Evolutionary conservation across 2,888 invertebrate species (phyloP), one percentile per base, ranked within the genome.

Genomic region (Oegoconia quadripuncta): DNA sequence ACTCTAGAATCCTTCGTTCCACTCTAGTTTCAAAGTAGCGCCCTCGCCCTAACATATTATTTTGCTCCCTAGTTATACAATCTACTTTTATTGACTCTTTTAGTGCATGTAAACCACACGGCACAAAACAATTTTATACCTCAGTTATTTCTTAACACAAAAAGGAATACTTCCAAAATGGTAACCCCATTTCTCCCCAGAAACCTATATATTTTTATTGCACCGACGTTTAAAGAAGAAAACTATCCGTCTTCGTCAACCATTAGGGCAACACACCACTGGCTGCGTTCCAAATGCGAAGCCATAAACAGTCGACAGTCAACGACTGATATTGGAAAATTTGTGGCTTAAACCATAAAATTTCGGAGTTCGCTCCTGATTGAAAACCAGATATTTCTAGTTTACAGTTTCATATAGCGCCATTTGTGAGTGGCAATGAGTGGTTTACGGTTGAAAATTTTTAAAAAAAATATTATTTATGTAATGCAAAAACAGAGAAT

Each of bases 211-310:
- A 17, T 30, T 30, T 8, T 9, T 15, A 20, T 13, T 13, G 20
- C 3, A 9, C 9, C 15, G 7, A 26, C 26, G 26, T 31, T 39
- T 26, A 35, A 39, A 27, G 30, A 41, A 34, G 26, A 28, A 22
- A 1, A 11, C 26, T 44, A 52, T 56, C 39, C 32, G 37, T 56
- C 53, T 52, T 47, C 48, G 43, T 52, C 52, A 43, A 26, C 60
- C 64, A 63, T 70, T 70, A 65, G 51, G 52, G 56, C 43, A 55
- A 69, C 69, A 66, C 40, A 51, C 55, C 54, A 59, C 64, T 73
- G 73, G 73, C 69, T 41, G 38, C 42, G 29, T 40, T 65, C 73
- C 73, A 74, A 74, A 67, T 59, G 53, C 48, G 45, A 34, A 37
- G 34, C 45, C 33, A 45, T 48, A 45, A 48, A 50, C 44, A 48